Evolutionary conservation across 1,140 invertebrate species (phyloP).

Genomic region (Eupeodes corollae): DNA sequence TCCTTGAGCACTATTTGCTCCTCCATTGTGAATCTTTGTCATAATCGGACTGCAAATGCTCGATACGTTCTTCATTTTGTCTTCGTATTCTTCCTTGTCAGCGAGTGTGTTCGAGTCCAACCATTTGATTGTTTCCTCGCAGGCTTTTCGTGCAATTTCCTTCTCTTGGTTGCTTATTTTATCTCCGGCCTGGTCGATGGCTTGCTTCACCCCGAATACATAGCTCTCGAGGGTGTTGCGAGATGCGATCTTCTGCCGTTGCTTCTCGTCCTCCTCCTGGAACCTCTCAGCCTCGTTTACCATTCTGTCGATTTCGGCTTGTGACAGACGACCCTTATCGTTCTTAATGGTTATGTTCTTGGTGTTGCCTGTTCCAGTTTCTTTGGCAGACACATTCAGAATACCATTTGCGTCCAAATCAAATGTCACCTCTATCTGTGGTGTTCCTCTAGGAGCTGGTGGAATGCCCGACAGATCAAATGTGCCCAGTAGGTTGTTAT

Average conservation of each 20-base stretch:
- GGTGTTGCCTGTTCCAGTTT: constrained; percentile 44
- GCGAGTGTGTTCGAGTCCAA: constrained; percentile 50
- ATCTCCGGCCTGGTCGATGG: constrained; percentile 46
- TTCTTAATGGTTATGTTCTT: constrained; percentile 75
- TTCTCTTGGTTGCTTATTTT: constrained; percentile 51
- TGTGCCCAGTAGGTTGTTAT: constrained; percentile 64
- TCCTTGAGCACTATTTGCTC: constrained; percentile 24
- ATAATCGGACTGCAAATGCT: constrained; percentile 44
- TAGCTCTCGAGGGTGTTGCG: constrained; percentile 57
- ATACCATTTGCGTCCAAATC: constrained; percentile 61
- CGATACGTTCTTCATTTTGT: constrained; percentile 45
- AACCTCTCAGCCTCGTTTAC: constrained; percentile 26
- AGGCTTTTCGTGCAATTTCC: constrained; percentile 46
- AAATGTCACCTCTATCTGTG: constrained; percentile 63
- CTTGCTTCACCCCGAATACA: constrained; percentile 55
- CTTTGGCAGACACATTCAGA: constrained; percentile 51
- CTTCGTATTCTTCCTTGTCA: constrained; percentile 53
- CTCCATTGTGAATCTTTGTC: constrained; percentile 43
- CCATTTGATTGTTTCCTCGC: constrained; percentile 47
- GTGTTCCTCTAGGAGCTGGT: constrained; percentile 66
- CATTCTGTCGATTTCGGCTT: constrained; percentile 64
- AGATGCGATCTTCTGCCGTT: constrained; percentile 50
- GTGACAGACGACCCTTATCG: constrained; percentile 67
- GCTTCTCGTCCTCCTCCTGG: constrained; percentile 51
- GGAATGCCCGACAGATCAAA: constrained; percentile 72